These are phyloP conservation scores for Apis mellifera DNA, from an alignment of 1,140 invertebrate genomes.

Conservation along the genomic window Amel_HAv3.1 CM009939.2:4282001-4282500, in stretches of 20 bases:
- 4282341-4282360: conserved; percentile 36
- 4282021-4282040: background rate
- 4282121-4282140: background rate
- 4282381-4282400: conserved; percentile 62
- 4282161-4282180: too few species aligned
- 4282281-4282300: conserved; percentile 9
- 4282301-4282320: conserved; percentile 6
- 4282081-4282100: too few species aligned
- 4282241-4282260: background rate
- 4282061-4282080: too few species aligned
- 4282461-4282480: conserved; percentile 50
- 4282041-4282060: background rate
- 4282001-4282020: too few species aligned
- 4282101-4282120: too few species aligned
- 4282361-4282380: conserved; percentile 52
- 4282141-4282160: background rate
- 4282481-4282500: conserved; percentile 49
- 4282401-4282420: conserved; percentile 60
- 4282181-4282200: background rate
- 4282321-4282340: conserved; percentile 49
- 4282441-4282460: conserved; percentile 50
- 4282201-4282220: background rate
- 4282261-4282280: background rate
- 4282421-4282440: conserved; percentile 56
- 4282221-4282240: background rate